phyloP scores from a whole-genome alignment of 1,140 invertebrate genomes.

The Eumaeus atala region DNA sequence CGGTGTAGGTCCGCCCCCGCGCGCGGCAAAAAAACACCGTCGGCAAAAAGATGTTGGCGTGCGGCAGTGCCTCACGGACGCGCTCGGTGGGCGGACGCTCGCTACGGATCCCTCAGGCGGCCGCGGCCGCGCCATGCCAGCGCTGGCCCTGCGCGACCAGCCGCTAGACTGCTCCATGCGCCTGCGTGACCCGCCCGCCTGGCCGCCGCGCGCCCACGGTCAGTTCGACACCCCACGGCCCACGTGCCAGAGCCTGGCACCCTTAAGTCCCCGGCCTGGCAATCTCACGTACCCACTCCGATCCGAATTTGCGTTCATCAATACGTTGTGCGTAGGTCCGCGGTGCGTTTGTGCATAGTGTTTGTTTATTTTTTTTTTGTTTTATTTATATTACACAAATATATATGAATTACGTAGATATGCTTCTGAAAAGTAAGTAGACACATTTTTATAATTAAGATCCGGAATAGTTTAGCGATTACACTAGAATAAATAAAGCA shows the following conservation, averaged over 20 bases:
- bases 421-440: slow-evolving; percentile 27
- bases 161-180: slow-evolving; percentile 69
- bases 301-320: slow-evolving; percentile 1
- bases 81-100: slow-evolving; percentile 59
- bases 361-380: slow-evolving; percentile 13
- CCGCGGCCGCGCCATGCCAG: slow-evolving; percentile 67
- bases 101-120: slow-evolving; percentile 55
- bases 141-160: slow-evolving; percentile 68
- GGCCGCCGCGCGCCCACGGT: slow-evolving; percentile 61
- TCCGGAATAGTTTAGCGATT: too few species aligned
- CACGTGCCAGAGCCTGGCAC: slow-evolving; percentile 18
- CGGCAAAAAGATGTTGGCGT: slow-evolving; percentile 48
- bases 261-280: slow-evolving; percentile 19
- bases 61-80: slow-evolving; percentile 62
- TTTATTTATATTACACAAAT: background rate
- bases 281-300: slow-evolving; percentile 7
- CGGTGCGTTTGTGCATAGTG: slow-evolving; percentile 21
- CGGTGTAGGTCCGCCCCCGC: slow-evolving; percentile 32
- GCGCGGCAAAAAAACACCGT: slow-evolving; percentile 45
- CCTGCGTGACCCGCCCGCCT: slow-evolving; percentile 59
- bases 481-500: too few species aligned
- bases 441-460: slow-evolving; percentile 11
- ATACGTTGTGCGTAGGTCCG: slow-evolving; percentile 7
- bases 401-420: slow-evolving; percentile 17
- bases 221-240: slow-evolving; percentile 33